Evolutionary conservation across 2,113 vertebrate genomes (phyloP), one percentile per base, ranked within the genome.

Genomic region (Platichthys flesus): DNA sequence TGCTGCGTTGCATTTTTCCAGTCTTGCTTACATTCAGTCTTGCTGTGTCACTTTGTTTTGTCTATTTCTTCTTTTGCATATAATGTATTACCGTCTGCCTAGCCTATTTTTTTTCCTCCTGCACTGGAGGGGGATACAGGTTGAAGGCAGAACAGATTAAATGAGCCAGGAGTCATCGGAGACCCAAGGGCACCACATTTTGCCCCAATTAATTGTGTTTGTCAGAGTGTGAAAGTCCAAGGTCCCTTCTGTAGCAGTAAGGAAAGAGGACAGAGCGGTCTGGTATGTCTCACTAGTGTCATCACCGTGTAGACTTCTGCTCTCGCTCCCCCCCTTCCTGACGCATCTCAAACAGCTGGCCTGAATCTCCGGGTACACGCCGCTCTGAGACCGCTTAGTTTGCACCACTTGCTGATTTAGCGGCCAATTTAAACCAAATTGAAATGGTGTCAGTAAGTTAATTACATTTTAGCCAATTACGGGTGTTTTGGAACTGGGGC

Each of bases 121-220:
- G 28, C 23, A 71, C 37, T 79, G 69, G 47, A 89, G 81, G 88
- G 74, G 56, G 51, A 79, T 70, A 55, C 69, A 81, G 71, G 79
- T 85, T 87, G 74, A 88, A 85, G 79, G 76, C 80, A 87, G 79
- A 85, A 66, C 76, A 81, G 76, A 90, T 90, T 85, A 90, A 89
- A 88, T 85, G 79, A 89, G 84, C 82, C 79, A 77, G 79, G 65
- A 88, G 85, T 86, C 87, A 91, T 42, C 59, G 84, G 45, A 79
- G 78, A 76, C 84, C 87, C 73, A 82, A 85, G 84, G 87, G 82
- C 87, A 70, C 66, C 65, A 51, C 77, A 77, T 86, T 92, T 89
- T 89, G 75, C 86, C 83, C 86, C 89, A 86, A 84, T 91, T 92
- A 89, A 92, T 81, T 89, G 87, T 90, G 85, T 88, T 86, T 89